These are phyloP conservation scores for Hyposmocoma kahamanoa DNA, from an alignment of 1,140 invertebrate genomes.

Conservation along the genomic window DNA sequence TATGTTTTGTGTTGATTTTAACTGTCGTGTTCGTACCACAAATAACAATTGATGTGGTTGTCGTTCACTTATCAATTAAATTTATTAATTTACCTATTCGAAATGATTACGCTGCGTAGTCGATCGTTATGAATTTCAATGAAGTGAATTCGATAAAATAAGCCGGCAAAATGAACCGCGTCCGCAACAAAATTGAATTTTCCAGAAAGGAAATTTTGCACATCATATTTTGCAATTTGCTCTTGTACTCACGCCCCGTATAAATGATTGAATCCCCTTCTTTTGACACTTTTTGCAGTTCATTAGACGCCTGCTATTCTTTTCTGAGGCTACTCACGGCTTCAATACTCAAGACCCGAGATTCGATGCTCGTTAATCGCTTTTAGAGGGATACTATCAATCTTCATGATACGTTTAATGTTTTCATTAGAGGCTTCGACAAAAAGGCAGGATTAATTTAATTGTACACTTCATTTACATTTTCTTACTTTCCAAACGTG, in stretches of 20 bases:
- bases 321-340: neutral
- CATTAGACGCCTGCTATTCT: neutral
- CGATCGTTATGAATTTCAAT: no score
- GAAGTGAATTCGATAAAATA: conserved; percentile 22
- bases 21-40: no score
- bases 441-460: neutral
- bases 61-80: no score
- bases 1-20: no score
- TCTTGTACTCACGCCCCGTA: neutral
- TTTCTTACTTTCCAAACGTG: no score
- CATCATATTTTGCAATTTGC: conserved; percentile 8
- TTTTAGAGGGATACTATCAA: neutral
- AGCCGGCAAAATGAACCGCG: conserved; percentile 23
- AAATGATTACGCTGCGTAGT: no score
- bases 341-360: neutral
- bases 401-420: conserved; percentile 3
- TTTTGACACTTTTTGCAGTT: neutral
- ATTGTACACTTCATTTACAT: neutral
- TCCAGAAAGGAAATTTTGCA: conserved; percentile 3
- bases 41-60: no score
- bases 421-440: neutral
- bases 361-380: neutral
- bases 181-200: conserved; percentile 13
- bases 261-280: neutral
- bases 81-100: no score